Percentiles rank a stretch among this genome's conserved stretches.
Conservation (phyloP, 2,888 invertebrate genomes). For the Serrognathus titanus region DNA sequence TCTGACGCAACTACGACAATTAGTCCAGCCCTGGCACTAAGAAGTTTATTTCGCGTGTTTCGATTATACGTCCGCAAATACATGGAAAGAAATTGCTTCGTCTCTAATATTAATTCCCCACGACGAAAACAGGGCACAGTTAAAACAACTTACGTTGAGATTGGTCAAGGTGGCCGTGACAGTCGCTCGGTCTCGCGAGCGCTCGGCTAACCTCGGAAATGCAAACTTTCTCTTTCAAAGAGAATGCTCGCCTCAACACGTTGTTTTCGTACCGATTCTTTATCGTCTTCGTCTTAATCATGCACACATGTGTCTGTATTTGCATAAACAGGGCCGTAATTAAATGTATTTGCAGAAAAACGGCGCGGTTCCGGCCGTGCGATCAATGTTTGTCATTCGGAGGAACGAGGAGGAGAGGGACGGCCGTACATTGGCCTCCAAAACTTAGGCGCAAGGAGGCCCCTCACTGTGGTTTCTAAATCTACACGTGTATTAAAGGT, state of each 20-base stretch:
- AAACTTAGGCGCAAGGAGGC: slow-evolving; percentile 41
- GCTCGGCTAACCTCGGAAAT: slow-evolving; percentile 30
- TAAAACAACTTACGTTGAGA: slow-evolving; percentile 46
- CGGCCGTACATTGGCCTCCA: slow-evolving; percentile 38
- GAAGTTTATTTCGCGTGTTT: no score
- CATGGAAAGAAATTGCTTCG: no score
- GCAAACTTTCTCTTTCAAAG: slow-evolving; percentile 41
- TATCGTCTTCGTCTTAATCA: neutral
- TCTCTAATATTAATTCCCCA: no score
- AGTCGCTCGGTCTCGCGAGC: slow-evolving; percentile 28
- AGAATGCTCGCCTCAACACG: slow-evolving; percentile 3
- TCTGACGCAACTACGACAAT: no score
- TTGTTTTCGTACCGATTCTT: neutral
- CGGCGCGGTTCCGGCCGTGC: slow-evolving; percentile 5
- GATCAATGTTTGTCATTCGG: slow-evolving; percentile 27
- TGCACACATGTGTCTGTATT: neutral
- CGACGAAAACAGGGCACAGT: slow-evolving; percentile 22
- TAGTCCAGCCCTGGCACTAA: no score
- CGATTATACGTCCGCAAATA: no score
- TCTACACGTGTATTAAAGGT: slow-evolving; percentile 36
- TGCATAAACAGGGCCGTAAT: neutral
- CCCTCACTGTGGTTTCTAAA: slow-evolving; percentile 36
- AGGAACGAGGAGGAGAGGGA: slow-evolving; percentile 19
- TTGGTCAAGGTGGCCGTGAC: slow-evolving; percentile 47
- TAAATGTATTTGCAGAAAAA: neutral